Evolutionary conservation across 2,113 vertebrate species (phyloP).

Genomic region (Megaceryle torquata): DNA sequence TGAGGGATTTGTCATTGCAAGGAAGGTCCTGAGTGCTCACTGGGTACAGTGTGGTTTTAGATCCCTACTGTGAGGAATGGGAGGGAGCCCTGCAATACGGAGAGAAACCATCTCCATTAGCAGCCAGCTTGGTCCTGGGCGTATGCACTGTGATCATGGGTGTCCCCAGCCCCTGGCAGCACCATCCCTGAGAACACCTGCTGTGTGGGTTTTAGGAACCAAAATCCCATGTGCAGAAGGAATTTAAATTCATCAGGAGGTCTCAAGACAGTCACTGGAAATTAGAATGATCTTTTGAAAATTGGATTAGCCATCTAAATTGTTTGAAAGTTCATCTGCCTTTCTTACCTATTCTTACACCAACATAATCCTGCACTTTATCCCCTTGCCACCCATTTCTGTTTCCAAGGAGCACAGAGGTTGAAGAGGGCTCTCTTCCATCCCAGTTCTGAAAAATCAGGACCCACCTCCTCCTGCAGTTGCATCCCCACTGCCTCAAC

Average conservation of each 20-base stretch:
- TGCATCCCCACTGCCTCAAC: background rate
- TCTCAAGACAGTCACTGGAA: background rate
- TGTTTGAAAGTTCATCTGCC: background rate
- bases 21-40: accelerated
- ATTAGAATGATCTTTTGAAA: background rate
- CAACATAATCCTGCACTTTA: background rate
- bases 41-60: background rate
- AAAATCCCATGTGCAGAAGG: background rate
- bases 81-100: background rate
- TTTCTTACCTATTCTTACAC: background rate
- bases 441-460: background rate
- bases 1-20: background rate
- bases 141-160: background rate
- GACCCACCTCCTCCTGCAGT: background rate
- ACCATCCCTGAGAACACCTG: background rate
- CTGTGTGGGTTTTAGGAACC: background rate
- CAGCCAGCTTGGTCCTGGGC: background rate
- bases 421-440: background rate
- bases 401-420: background rate
- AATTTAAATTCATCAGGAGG: background rate
- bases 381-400: background rate
- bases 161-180: background rate
- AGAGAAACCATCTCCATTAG: background rate
- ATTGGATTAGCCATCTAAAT: background rate
- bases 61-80: background rate